These are phyloP conservation scores for Galagoides demidoff DNA, from an alignment of 2,797 vertebrate species.

Conservation along the genomic window DNA sequence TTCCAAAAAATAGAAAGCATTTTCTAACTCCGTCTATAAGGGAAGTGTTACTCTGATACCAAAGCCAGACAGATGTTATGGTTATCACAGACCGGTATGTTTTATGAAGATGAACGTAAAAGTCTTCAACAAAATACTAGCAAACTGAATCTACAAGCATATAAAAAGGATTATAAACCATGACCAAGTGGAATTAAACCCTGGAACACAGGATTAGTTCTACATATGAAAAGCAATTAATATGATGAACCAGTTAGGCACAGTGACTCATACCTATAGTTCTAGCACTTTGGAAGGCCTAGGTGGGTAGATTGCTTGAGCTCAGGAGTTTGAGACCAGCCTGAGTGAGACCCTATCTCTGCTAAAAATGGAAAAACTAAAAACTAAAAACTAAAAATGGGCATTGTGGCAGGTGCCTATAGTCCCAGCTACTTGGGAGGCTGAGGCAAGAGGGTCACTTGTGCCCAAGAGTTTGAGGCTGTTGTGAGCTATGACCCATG, in stretches of 20 bases:
- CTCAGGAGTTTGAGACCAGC: no score
- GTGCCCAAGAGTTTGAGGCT: no score
- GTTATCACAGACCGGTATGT: background rate
- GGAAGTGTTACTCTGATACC: background rate
- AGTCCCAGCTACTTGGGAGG: no score
- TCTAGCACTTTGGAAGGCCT: no score
- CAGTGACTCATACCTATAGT: no score
- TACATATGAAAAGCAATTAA: slow-evolving; percentile 7
- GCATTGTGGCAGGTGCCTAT: no score
- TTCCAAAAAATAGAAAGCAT: background rate
- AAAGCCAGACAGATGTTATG: background rate
- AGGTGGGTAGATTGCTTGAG: no score
- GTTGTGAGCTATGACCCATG: no score
- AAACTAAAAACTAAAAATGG: no score
- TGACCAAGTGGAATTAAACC: background rate
- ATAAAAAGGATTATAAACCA: background rate
- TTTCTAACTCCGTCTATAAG: background rate
- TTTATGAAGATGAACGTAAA: background rate
- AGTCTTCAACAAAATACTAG: background rate
- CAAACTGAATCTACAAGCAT: background rate
- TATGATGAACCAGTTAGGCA: background rate
- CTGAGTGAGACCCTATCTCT: no score
- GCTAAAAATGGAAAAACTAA: no score
- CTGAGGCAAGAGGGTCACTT: no score
- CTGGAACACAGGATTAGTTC: background rate